Base-by-base conservation (phyloP, 2,797 vertebrate species). In the Etheostoma perlongum region DNA sequence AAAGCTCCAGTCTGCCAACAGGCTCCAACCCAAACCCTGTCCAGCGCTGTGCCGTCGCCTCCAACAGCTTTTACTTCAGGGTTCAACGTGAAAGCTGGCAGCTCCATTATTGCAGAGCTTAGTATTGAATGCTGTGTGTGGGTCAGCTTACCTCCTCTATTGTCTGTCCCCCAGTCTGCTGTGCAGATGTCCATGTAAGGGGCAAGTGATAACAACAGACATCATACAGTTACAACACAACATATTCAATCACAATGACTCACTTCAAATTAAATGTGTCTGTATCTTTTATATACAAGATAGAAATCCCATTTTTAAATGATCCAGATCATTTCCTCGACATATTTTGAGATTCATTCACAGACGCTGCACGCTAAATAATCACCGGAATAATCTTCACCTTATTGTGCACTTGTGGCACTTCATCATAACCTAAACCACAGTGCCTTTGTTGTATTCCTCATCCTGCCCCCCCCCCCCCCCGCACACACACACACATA, bases 381-480 rank as follows among this genome's bases (percentile, higher is more conserved):
- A 6, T 30, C 30, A 30, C 5, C 30, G 30, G 64, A 84, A 83
- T 86, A 83, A 76, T 83, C 77, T 63, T 79, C 79, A 71, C 67
- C 71, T 84, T 82, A 85, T 87, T 90, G 79, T 85, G 83, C 30
- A 67, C 86, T 86, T 62, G 73, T 89, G 87, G 89, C 83, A 87
- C 76, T 83, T 89, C 82, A 82, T 89, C 86, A 88, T 86, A 83
- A 84, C 80, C 85, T 90, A 88, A 88, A 91, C 84, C 81, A 61
- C 72, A 30, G 78, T 23, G 42, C 66, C 78, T 82, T 88, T 89
- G 87, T 91, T 89, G 74, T 72, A 86, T 85, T 89, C 83, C 68
- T 80, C 73, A 72, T 46, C 71, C 57, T 85, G 33, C 9, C 33
- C 33, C 33, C 21, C 33, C 33, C 33, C 21, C 21, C 21, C 21